Conservation (phyloP, 2,113 vertebrate genomes). For the Ictalurus furcatus region DNA sequence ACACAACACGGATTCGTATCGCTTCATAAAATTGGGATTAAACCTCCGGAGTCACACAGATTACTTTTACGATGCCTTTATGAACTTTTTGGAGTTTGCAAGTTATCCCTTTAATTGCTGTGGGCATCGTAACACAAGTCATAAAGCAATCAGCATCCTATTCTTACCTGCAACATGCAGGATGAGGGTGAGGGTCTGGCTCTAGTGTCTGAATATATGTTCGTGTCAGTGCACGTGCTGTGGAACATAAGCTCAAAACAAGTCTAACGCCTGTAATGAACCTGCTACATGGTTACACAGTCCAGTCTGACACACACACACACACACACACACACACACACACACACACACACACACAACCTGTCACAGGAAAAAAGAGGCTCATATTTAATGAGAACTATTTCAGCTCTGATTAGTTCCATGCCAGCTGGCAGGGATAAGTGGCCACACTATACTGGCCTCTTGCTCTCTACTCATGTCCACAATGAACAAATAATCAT, state of each 20-base stretch:
- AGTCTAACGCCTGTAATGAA: slow-evolving; percentile 27
- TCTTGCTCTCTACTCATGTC: slow-evolving; percentile 50
- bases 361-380: slow-evolving; percentile 51
- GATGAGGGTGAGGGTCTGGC: neutral
- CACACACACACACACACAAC: slow-evolving; percentile 17
- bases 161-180: neutral
- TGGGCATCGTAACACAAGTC: slow-evolving; percentile 12
- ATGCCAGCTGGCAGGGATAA: slow-evolving; percentile 72
- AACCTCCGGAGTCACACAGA: no score
- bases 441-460: slow-evolving; percentile 57
- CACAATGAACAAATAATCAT: slow-evolving; percentile 44
- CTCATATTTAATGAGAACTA: slow-evolving; percentile 75
- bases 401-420: slow-evolving; percentile 74
- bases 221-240: neutral
- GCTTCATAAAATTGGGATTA: no score
- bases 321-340: slow-evolving; percentile 28
- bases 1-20: no score
- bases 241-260: neutral
- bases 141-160: slow-evolving; percentile 28
- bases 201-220: neutral
- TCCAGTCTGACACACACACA: neutral
- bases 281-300: slow-evolving; percentile 13
- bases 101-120: neutral
- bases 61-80: no score
- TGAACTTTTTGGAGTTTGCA: no score